Conservation (phyloP, 2,113 vertebrate species). For the Psephotus haematonotus region DNA sequence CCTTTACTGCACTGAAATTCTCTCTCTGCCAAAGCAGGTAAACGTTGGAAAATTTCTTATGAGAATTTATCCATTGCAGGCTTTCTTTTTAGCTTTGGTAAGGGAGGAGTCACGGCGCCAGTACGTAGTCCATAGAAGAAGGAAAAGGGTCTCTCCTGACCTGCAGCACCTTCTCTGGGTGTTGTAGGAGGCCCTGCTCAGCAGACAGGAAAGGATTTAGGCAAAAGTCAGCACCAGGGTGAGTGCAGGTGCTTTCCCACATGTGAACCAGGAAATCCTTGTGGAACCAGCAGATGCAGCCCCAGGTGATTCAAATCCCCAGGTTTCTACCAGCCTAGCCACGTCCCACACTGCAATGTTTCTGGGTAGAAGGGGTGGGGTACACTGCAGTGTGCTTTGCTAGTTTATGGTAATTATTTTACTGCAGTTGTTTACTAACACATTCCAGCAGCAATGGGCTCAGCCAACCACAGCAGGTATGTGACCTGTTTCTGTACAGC, state of each 20-base stretch:
- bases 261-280: neutral
- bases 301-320: neutral
- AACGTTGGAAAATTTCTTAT: neutral
- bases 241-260: neutral
- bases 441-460: neutral
- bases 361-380: neutral
- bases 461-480: accelerated
- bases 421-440: neutral
- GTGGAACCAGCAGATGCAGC: neutral
- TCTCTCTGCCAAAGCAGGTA: neutral
- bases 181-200: neutral
- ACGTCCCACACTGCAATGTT: neutral
- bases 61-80: neutral
- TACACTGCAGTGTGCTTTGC: neutral
- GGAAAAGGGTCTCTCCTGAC: neutral
- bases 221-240: neutral
- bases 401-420: neutral
- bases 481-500: neutral
- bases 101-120: neutral
- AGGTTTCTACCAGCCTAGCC: neutral
- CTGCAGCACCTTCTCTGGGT: neutral
- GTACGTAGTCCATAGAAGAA: neutral
- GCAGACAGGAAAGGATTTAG: neutral
- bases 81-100: neutral
- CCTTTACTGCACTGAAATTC: neutral